Evolutionary conservation across 2,797 vertebrate genomes (phyloP).

Genomic region (Myotis daubentonii): DNA sequence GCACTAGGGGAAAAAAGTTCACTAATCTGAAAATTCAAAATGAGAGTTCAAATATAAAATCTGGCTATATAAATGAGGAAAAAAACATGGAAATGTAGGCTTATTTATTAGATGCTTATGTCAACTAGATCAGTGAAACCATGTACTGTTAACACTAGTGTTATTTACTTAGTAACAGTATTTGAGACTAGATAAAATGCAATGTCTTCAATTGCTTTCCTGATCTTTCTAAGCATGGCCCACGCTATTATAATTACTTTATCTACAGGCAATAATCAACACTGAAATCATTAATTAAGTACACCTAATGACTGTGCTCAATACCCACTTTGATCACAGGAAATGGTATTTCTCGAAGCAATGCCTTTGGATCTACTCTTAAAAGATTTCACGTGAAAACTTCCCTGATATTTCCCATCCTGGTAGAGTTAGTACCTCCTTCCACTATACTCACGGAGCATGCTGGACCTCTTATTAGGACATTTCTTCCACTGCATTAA

Average conservation of each 20-base stretch:
- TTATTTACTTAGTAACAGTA: background rate
- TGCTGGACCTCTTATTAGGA: background rate
- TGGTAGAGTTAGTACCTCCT: background rate
- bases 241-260: background rate
- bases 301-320: background rate
- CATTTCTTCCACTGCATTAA: background rate
- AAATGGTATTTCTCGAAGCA: constrained; percentile 6
- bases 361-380: background rate
- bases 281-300: background rate
- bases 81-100: background rate
- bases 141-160: background rate
- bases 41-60: constrained; percentile 7
- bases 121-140: background rate
- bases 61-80: background rate
- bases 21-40: constrained; percentile 16
- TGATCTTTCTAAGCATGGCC: background rate
- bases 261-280: background rate
- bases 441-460: background rate
- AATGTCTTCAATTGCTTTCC: constrained; percentile 8
- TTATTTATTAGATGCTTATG: background rate
- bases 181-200: background rate
- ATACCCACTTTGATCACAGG: background rate
- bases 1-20: background rate
- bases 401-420: background rate
- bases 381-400: background rate